Evolutionary conservation across 2,888 invertebrate species (phyloP).

Genomic region (Escarpia spicata): DNA sequence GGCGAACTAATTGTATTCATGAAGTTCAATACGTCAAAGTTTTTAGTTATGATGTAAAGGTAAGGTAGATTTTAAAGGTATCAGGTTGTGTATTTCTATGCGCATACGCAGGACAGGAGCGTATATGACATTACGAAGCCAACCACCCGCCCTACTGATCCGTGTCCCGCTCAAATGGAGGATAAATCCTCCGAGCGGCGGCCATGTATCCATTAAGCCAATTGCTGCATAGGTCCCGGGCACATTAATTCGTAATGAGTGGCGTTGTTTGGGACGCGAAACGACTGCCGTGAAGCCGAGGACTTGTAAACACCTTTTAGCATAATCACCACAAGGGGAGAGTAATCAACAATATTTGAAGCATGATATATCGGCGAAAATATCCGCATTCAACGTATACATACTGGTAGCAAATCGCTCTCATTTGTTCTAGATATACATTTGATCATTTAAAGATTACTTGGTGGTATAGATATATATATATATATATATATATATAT

Average conservation of each 20-base stretch:
- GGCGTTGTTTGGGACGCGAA: background rate
- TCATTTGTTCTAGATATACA: no score
- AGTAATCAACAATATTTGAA: background rate
- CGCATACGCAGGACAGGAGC: background rate
- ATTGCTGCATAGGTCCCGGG: background rate
- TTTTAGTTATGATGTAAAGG: no score
- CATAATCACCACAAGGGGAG: background rate
- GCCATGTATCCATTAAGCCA: background rate
- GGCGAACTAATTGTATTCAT: no score
- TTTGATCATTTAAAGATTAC: no score
- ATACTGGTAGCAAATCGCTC: background rate
- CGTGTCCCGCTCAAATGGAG: background rate
- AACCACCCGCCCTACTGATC: no score
- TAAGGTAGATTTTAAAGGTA: no score
- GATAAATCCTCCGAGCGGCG: background rate
- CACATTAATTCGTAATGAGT: background rate
- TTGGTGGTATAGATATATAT: no score
- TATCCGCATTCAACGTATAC: background rate
- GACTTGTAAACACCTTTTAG: background rate
- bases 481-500: no score
- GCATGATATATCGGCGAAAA: background rate
- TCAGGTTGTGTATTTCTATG: no score
- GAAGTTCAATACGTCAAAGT: no score
- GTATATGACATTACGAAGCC: background rate
- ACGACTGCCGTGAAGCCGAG: background rate